Percentiles rank a stretch among this genome's conserved stretches.
phyloP scores from a whole-genome alignment of 2,113 vertebrate genomes.

The Nestor notabilis region DNA sequence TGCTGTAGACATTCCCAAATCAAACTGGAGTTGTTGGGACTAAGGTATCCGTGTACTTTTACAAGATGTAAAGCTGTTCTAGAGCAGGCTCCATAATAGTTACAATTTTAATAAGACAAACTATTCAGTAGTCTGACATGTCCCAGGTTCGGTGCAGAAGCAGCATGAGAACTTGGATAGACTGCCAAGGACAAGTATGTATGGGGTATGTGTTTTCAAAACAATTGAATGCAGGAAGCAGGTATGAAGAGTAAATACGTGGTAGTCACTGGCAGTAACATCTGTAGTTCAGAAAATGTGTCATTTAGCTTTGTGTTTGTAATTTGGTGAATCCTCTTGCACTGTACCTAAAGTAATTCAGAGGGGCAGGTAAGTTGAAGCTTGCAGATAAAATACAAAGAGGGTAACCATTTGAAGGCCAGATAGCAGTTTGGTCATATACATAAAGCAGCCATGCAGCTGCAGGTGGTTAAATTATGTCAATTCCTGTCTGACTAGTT shows the following conservation, averaged over 20 bases:
- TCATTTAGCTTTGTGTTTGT: neutral
- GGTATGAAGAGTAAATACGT: neutral
- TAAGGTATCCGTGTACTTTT: neutral
- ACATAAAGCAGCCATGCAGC: neutral
- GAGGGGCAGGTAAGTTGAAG: neutral
- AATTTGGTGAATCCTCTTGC: neutral
- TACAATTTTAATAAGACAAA: neutral
- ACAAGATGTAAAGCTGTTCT: neutral
- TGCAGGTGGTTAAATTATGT: neutral
- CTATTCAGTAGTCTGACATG: neutral
- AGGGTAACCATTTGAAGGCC: neutral
- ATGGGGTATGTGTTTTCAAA: neutral
- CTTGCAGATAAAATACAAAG: neutral
- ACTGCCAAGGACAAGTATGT: neutral
- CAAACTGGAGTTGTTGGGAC: neutral
- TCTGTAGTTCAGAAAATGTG: rapidly evolving
- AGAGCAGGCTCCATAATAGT: neutral
- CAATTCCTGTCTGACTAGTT: neutral
- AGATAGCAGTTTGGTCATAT: rapidly evolving
- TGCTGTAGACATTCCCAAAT: neutral
- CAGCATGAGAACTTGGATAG: neutral
- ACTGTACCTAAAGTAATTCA: neutral
- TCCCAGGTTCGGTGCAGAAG: neutral
- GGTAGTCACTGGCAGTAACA: neutral
- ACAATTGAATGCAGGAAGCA: neutral